These are phyloP conservation scores for Tolmerus cingulatus DNA, from an alignment of 2,888 invertebrate species.

Conservation along the genomic window DNA sequence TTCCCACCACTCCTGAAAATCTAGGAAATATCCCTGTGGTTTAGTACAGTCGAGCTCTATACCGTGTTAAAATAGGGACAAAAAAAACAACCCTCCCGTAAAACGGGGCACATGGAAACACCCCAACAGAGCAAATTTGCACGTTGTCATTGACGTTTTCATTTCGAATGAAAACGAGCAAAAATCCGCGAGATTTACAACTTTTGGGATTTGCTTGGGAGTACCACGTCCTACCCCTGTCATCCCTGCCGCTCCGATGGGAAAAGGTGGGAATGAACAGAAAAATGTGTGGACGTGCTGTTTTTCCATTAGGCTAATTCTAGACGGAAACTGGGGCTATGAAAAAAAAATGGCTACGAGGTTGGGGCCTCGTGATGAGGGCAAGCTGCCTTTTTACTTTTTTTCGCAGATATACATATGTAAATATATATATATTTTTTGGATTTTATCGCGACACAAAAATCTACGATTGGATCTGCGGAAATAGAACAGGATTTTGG, in stretches of 20 bases:
- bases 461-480: background rate
- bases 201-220: slow-evolving; percentile 2
- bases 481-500: background rate
- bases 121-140: background rate
- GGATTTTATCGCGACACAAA: background rate
- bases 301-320: slow-evolving; percentile 8
- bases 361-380: background rate
- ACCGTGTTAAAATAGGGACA: background rate
- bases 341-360: background rate
- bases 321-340: background rate
- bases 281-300: background rate
- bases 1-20: background rate
- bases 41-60: background rate
- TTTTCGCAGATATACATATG: background rate
- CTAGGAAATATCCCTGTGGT: background rate
- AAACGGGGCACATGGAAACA: background rate
- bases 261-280: background rate
- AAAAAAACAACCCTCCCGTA: background rate
- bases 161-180: slow-evolving; percentile 2
- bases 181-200: slow-evolving; percentile 14
- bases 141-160: slow-evolving; percentile 16
- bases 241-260: background rate
- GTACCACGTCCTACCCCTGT: background rate
- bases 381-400: background rate
- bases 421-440: background rate